A percentile compares a stretch with the other conserved stretches of the same genome.
Conservation (phyloP, 1,140 invertebrate genomes). For the Drosophila burlai region DNA sequence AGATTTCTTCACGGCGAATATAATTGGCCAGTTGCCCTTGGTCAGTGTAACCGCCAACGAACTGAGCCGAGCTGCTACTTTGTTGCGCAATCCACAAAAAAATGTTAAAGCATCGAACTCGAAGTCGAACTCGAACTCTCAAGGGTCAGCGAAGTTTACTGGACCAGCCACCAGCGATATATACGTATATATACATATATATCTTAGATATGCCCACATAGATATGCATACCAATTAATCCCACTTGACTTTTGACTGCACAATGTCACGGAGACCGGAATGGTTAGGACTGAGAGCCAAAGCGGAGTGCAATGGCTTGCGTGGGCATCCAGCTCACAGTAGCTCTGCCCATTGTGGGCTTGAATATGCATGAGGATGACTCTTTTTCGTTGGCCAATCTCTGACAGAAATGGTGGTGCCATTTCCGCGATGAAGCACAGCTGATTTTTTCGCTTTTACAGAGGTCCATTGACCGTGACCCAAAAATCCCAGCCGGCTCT, state of each 20-base stretch:
- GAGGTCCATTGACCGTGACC: slow-evolving; percentile 80
- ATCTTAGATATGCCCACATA: slow-evolving; percentile 10
- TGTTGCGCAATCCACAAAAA: slow-evolving; percentile 34
- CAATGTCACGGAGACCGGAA: slow-evolving; percentile 40
- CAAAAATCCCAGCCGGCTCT: slow-evolving; percentile 54
- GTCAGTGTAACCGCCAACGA: slow-evolving; percentile 33
- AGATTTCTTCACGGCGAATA: slow-evolving; percentile 41
- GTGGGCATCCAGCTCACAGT: slow-evolving; percentile 24
- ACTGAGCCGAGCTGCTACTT: slow-evolving; percentile 8
- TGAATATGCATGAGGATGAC: slow-evolving; percentile 35
- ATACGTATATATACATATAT: slow-evolving; percentile 2
- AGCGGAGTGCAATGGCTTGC: slow-evolving; percentile 46
- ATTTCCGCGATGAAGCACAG: slow-evolving; percentile 49
- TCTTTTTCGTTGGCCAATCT: slow-evolving; percentile 41
- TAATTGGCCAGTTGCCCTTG: slow-evolving; percentile 76
- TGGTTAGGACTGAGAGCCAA: slow-evolving; percentile 10
- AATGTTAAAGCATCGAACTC: slow-evolving; percentile 73
- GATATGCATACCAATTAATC: slow-evolving; percentile 53
- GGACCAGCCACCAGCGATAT: slow-evolving; percentile 21
- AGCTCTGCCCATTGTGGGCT: slow-evolving; percentile 16
- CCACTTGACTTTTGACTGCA: slow-evolving; percentile 55
- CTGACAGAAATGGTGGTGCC: slow-evolving; percentile 40
- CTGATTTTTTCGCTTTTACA: slow-evolving; percentile 41
- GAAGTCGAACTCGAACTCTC: slow-evolving; percentile 36
- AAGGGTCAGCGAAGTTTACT: slow-evolving; percentile 57